Evolutionary conservation across 1,140 invertebrate genomes (phyloP).

Genomic region (Philaenus spumarius): DNA sequence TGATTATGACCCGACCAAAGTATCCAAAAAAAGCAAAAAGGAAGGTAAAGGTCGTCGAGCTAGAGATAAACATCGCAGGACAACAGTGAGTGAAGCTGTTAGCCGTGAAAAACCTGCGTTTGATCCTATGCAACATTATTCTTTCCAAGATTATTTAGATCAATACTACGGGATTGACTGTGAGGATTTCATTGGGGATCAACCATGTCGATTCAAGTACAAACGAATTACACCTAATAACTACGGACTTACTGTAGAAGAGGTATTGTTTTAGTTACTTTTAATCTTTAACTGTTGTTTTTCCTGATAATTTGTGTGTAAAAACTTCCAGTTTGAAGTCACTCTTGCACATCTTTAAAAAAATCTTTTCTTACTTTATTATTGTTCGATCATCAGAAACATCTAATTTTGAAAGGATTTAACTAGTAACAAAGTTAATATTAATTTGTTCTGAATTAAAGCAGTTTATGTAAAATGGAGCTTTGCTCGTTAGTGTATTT

Average conservation of each 20-base stretch:
- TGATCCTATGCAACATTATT: constrained; percentile 64
- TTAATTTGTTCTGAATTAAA: no score
- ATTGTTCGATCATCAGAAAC: no score
- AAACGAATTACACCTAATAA: constrained; percentile 80
- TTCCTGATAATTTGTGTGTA: no score
- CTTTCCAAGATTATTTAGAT: constrained; percentile 83
- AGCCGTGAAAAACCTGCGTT: constrained; percentile 51
- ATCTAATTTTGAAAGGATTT: no score
- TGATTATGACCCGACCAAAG: constrained; percentile 14
- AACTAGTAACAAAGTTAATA: no score
- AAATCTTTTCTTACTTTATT: no score
- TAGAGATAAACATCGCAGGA: constrained; percentile 29
- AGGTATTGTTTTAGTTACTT: no score
- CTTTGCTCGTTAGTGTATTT: no score
- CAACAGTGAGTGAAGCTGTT: constrained; percentile 60
- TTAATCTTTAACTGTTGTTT: no score
- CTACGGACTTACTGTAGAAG: constrained; percentile 86
- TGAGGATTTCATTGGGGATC: constrained; percentile 89
- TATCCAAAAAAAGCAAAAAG: constrained; percentile 22
- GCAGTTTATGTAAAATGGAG: no score
- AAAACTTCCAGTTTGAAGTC: no score
- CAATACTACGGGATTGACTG: constrained; percentile 93
- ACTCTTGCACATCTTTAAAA: no score
- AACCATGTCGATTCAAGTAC: constrained; percentile 91
- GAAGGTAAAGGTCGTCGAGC: constrained; percentile 48